These are phyloP conservation scores for Nyleta sp. DNA, from an alignment of 2,888 invertebrate species.

Conservation along the genomic window DNA sequence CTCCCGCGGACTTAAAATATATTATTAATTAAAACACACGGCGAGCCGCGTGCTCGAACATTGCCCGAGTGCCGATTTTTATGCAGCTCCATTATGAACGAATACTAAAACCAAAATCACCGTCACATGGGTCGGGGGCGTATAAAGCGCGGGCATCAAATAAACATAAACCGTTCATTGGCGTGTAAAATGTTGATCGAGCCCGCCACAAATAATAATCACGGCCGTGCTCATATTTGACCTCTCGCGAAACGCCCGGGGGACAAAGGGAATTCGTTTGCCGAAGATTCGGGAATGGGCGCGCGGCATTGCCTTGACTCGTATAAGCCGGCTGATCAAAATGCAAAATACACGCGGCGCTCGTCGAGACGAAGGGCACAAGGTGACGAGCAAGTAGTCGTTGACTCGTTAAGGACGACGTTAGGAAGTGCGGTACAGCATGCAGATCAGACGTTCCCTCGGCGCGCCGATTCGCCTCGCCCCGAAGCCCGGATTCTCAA, in stretches of 20 bases:
- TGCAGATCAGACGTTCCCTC: slow-evolving; percentile 74
- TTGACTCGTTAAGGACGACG: slow-evolving; percentile 78
- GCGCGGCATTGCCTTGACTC: slow-evolving; percentile 22
- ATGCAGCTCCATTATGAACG: slow-evolving; percentile 16
- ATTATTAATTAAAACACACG: slow-evolving; percentile 6
- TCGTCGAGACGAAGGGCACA: slow-evolving; percentile 68
- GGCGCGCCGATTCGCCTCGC: slow-evolving; percentile 50
- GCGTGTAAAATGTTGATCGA: slow-evolving; percentile 29
- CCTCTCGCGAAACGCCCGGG: not conserved
- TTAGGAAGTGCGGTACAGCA: slow-evolving; percentile 74
- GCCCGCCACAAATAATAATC: slow-evolving; percentile 23
- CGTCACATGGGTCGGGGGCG: slow-evolving; percentile 1
- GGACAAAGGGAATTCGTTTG: slow-evolving; percentile 36
- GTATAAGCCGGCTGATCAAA: slow-evolving; percentile 66
- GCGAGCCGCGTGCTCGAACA: not conserved
- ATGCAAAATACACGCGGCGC: slow-evolving; percentile 74
- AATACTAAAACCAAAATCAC: slow-evolving; percentile 21
- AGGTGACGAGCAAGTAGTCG: slow-evolving; percentile 75
- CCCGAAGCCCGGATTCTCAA: slow-evolving; percentile 52
- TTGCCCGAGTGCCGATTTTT: slow-evolving; percentile 18
- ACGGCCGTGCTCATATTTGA: not conserved
- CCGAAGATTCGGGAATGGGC: slow-evolving; percentile 26
- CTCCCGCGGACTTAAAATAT: not conserved
- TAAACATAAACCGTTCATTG: slow-evolving; percentile 26
- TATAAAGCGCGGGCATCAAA: slow-evolving; percentile 21